phyloP scores from a whole-genome alignment of 2,797 vertebrate species.

The Balearica regulorum region DNA sequence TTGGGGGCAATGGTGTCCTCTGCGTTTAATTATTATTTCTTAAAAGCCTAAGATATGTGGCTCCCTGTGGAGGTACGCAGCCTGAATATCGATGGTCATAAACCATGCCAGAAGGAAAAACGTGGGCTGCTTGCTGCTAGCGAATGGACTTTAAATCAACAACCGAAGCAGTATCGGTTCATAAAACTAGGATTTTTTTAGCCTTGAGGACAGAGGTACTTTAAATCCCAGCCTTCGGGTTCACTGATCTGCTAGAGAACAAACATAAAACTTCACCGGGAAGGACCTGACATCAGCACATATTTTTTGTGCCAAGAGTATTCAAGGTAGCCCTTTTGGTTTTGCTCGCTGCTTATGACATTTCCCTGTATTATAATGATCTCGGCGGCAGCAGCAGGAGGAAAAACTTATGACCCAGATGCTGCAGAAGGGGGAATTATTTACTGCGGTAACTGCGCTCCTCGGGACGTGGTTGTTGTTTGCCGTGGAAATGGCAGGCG shows the following conservation, averaged over 20 bases:
- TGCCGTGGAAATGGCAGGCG: background rate
- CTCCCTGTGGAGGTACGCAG: conserved; percentile 38
- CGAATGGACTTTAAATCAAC: conserved; percentile 67
- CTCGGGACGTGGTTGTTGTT: rapidly evolving
- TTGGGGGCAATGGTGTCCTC: conserved; percentile 28
- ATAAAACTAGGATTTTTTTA: conserved; percentile 60
- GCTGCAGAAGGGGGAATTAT: background rate
- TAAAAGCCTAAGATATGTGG: conserved; percentile 29
- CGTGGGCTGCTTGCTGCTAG: conserved; percentile 23
- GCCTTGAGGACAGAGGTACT: conserved; percentile 57
- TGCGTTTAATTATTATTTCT: conserved; percentile 40
- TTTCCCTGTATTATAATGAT: background rate
- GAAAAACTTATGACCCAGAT: background rate
- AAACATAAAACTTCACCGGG: conserved; percentile 26
- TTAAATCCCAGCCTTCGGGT: conserved; percentile 58
- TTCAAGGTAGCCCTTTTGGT: conserved; percentile 20
- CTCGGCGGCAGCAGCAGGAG: background rate
- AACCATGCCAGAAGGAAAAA: conserved; percentile 49
- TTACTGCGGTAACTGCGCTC: background rate
- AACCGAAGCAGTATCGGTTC: conserved; percentile 31
- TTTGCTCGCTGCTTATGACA: conserved; percentile 6
- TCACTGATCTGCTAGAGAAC: conserved; percentile 50
- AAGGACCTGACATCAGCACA: conserved; percentile 42
- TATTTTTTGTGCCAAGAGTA: background rate
- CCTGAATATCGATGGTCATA: conserved; percentile 32